Evolutionary conservation across 2,888 invertebrate species (phyloP).

Genomic region (Meandrusa payeni): DNA sequence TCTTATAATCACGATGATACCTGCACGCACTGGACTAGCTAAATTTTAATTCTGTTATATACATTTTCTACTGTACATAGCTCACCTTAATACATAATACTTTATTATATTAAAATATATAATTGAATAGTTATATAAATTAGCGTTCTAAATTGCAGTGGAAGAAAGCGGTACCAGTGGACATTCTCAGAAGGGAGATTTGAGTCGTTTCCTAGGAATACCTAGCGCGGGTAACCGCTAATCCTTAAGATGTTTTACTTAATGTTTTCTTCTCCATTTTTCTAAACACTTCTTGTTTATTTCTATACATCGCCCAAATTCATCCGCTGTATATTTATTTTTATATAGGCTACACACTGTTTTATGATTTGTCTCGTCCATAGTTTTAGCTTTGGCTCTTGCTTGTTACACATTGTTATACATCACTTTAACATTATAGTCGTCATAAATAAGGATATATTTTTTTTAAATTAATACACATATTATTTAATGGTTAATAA

Average conservation of each 20-base stretch:
- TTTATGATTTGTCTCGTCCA: slow-evolving; percentile 13
- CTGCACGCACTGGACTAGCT: slow-evolving; percentile 56
- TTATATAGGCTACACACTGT: slow-evolving; percentile 6
- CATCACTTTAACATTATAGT: neutral
- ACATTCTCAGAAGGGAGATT: slow-evolving; percentile 73
- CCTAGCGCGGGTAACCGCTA: slow-evolving; percentile 82
- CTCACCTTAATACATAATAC: slow-evolving; percentile 26
- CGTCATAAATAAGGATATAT: neutral
- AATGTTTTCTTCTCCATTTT: slow-evolving; percentile 51
- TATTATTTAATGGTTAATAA: too few relatives aligned
- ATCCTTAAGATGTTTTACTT: slow-evolving; percentile 45
- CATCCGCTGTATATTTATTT: slow-evolving; percentile 18
- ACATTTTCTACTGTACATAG: slow-evolving; percentile 37
- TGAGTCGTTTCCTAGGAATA: slow-evolving; percentile 85
- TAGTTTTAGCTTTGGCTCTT: slow-evolving; percentile 21
- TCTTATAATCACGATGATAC: slow-evolving; percentile 37
- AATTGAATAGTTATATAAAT: slow-evolving; percentile 34
- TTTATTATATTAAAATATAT: slow-evolving; percentile 6
- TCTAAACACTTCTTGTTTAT: slow-evolving; percentile 35
- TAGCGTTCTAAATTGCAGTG: slow-evolving; percentile 70
- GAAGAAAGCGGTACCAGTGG: slow-evolving; percentile 74
- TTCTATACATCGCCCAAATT: slow-evolving; percentile 4
- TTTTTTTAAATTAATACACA: too few relatives aligned
- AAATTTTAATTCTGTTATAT: slow-evolving; percentile 33
- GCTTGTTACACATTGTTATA: slow-evolving; percentile 19